Percentiles rank a stretch among this genome's conserved stretches.
These are phyloP conservation scores for Prochilodus magdalenae DNA, from an alignment of 2,113 vertebrate species.

Conservation along the genomic window DNA sequence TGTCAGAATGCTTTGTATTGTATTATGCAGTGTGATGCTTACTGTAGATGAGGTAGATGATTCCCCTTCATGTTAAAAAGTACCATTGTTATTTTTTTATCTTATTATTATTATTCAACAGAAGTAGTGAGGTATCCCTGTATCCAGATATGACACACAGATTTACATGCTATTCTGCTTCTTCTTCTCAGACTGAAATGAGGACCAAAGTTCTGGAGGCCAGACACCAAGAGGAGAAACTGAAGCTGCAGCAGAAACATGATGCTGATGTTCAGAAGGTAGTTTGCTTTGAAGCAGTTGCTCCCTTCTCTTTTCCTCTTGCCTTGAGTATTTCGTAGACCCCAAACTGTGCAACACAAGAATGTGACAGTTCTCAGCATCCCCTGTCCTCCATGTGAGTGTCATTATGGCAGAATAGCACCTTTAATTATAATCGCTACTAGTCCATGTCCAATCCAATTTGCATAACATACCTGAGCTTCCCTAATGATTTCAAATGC, in stretches of 20 bases:
- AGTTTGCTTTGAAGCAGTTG: not conserved
- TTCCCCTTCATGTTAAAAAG: too few species aligned
- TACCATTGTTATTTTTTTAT: too few species aligned
- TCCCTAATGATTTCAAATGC: slow-evolving; percentile 60
- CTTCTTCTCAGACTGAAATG: slow-evolving; percentile 79
- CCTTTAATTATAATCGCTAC: slow-evolving; percentile 68
- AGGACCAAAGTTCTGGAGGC: slow-evolving; percentile 88
- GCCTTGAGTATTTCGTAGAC: not conserved
- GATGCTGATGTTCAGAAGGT: slow-evolving; percentile 93
- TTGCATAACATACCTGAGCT: slow-evolving; percentile 56
- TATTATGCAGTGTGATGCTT: not conserved
- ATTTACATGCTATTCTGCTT: not conserved
- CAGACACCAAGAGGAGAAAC: slow-evolving; percentile 91
- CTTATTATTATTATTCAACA: too few species aligned
- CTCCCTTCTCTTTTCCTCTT: not conserved
- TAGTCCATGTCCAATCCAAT: slow-evolving; percentile 66
- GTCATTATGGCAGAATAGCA: slow-evolving; percentile 26
- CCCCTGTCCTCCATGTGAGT: not conserved
- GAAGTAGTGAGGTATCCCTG: not conserved
- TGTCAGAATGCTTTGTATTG: too few species aligned
- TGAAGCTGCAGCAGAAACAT: slow-evolving; percentile 91
- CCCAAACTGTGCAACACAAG: not conserved
- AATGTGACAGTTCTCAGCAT: not conserved
- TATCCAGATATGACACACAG: not conserved
- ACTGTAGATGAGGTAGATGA: not conserved